These are phyloP conservation scores for Leptinotarsa juncta DNA, from an alignment of 2,888 invertebrate species.

Conservation along the genomic window DNA sequence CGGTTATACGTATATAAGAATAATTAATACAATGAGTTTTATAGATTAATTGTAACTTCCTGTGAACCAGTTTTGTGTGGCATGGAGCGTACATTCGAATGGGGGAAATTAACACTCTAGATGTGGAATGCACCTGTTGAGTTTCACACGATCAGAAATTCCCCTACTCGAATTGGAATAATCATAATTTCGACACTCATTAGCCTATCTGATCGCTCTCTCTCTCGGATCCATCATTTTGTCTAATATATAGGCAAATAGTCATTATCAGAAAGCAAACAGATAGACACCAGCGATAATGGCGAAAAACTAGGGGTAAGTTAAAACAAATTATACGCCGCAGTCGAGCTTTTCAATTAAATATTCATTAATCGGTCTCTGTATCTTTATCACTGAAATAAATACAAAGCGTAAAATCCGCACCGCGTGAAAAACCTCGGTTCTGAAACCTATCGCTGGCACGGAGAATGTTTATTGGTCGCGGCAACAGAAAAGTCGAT, in stretches of 20 bases:
- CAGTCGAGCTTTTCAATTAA: slow-evolving; percentile 23
- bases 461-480: slow-evolving; percentile 42
- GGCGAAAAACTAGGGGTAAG: slow-evolving; percentile 21
- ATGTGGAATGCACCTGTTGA: slow-evolving; percentile 3
- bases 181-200: slow-evolving; percentile 2
- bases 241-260: slow-evolving; percentile 19
- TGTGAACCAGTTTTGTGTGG: neutral
- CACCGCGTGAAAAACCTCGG: slow-evolving; percentile 16
- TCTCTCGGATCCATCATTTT: neutral
- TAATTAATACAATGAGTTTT: neutral
- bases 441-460: slow-evolving; percentile 7
- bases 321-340: slow-evolving; percentile 25
- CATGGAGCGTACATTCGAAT: neutral
- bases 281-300: slow-evolving; percentile 20
- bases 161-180: neutral
- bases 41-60: slow-evolving; percentile 8
- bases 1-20: neutral
- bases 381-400: slow-evolving; percentile 28
- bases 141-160: slow-evolving; percentile 16
- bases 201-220: slow-evolving; percentile 15
- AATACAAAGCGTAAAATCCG: slow-evolving; percentile 28
- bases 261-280: neutral
- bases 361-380: slow-evolving; percentile 28
- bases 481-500: slow-evolving; percentile 52
- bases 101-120: neutral